Conservation (phyloP, 2,797 vertebrate species). For the Artibeus jamaicensis region DNA sequence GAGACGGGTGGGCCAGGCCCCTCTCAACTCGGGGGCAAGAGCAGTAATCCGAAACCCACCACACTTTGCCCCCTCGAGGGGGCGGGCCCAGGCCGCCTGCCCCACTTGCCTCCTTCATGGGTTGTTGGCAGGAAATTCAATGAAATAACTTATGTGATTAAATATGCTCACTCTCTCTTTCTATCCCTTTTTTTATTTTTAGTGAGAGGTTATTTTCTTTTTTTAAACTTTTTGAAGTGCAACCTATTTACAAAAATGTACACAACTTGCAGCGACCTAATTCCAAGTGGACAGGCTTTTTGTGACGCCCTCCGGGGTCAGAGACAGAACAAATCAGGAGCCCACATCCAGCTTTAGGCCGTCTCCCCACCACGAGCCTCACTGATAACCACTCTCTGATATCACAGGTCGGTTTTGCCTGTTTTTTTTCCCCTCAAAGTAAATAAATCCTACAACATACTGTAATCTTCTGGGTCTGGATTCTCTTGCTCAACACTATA, state of each 20-base stretch:
- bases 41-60: background rate
- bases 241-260: background rate
- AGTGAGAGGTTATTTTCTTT: background rate
- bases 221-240: background rate
- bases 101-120: background rate
- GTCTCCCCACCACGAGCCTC: no score
- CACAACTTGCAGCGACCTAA: background rate
- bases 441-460: background rate
- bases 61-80: no score
- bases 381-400: background rate
- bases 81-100: accelerated
- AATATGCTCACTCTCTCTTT: background rate
- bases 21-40: background rate
- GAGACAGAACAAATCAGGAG: background rate
- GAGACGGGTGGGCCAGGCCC: background rate
- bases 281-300: background rate
- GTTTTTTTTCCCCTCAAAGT: background rate
- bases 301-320: background rate
- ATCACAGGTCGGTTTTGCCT: no score
- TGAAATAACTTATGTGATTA: background rate
- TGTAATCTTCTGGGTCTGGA: background rate
- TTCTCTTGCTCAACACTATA: background rate
- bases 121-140: background rate
- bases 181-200: background rate
- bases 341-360: accelerated